Evolutionary conservation across 2,797 vertebrate species (phyloP).

Genomic region (Chromis chromis): DNA sequence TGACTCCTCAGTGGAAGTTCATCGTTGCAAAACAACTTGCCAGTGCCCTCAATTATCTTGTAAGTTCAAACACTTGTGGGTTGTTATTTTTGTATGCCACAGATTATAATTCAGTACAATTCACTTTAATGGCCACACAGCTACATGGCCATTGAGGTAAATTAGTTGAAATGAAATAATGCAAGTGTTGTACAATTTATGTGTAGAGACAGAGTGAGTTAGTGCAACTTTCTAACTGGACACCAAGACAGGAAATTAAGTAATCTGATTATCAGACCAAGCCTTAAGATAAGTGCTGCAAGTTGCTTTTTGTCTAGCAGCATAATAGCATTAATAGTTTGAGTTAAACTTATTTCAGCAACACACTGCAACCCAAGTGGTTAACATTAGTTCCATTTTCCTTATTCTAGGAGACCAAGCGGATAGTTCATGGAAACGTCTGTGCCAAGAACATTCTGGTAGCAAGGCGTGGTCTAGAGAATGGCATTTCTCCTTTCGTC

Average conservation of each 20-base stretch:
- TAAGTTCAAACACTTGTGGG: conserved; percentile 71
- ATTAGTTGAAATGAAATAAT: background rate
- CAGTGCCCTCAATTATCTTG: conserved; percentile 93
- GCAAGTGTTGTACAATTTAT: background rate
- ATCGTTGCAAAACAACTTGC: conserved; percentile 93
- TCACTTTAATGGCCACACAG: background rate
- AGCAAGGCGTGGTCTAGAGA: conserved; percentile 87
- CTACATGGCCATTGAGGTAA: background rate
- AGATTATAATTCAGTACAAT: background rate
- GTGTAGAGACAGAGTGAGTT: background rate
- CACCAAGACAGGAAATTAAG: conserved; percentile 21
- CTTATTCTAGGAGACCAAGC: conserved; percentile 89
- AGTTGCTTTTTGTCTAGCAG: background rate
- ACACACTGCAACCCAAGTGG: background rate
- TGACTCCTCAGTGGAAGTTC: conserved; percentile 92
- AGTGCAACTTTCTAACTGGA: background rate
- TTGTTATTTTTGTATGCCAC: background rate
- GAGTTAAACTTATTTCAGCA: background rate
- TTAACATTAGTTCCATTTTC: background rate
- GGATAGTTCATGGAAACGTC: conserved; percentile 92
- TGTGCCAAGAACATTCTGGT: conserved; percentile 94
- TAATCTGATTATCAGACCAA: conserved; percentile 17
- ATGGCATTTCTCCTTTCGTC: conserved; percentile 87
- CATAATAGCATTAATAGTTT: background rate
- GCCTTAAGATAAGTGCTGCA: conserved; percentile 27